These are phyloP conservation scores for Diachrysia chrysitis DNA, from an alignment of 2,888 invertebrate species.

Conservation along the genomic window DNA sequence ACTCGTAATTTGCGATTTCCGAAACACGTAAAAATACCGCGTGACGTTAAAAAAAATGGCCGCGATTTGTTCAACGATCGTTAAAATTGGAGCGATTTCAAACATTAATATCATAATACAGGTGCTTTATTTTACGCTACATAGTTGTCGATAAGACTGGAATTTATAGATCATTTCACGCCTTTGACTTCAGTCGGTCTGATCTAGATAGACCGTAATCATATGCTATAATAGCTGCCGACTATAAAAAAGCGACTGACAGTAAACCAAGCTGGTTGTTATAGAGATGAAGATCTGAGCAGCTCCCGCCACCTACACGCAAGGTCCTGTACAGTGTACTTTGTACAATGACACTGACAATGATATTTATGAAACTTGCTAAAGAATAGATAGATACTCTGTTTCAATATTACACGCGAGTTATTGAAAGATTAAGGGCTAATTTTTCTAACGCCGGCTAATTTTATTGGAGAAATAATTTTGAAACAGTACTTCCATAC, in stretches of 20 bases:
- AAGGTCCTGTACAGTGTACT: neutral
- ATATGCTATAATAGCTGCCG: constrained; percentile 35
- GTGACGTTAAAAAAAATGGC: constrained; percentile 16
- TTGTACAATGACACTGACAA: neutral
- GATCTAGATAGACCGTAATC: constrained; percentile 50
- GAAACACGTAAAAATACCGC: constrained; percentile 17
- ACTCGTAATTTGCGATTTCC: constrained; percentile 6
- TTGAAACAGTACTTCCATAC: too few relatives aligned
- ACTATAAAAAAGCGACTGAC: constrained; percentile 18
- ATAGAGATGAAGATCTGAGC: neutral
- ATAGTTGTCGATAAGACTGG: constrained; percentile 33
- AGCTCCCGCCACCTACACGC: neutral
- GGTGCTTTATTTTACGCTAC: constrained; percentile 35
- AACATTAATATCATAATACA: constrained; percentile 31
- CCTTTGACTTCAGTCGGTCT: constrained; percentile 22
- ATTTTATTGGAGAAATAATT: too few relatives aligned
- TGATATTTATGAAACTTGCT: neutral
- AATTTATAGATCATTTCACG: constrained; percentile 52
- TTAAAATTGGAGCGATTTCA: constrained; percentile 30
- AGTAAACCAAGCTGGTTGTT: neutral
- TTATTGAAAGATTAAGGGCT: too few relatives aligned
- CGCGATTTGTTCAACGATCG: constrained; percentile 16
- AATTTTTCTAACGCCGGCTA: too few relatives aligned
- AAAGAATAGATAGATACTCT: too few relatives aligned
- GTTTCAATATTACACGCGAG: neutral